A percentile compares a stretch with the other conserved stretches of the same genome.
Evolutionary conservation across 2,888 invertebrate species (phyloP).

Genomic region (Venustoraphidia nigricollis): DNA sequence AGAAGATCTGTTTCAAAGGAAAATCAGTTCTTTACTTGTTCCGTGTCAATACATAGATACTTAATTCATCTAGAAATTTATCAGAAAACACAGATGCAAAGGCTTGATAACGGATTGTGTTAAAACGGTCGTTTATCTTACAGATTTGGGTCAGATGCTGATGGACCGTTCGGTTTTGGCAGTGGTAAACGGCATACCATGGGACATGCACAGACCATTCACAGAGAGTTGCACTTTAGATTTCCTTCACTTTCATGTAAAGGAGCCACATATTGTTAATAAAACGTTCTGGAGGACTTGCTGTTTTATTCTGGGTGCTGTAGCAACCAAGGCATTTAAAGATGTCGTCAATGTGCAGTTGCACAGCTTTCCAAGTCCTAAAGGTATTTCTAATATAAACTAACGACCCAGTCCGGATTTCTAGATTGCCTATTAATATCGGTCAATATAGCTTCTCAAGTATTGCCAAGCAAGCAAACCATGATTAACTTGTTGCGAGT

Average conservation of each 20-base stretch:
- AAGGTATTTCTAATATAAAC: slow-evolving; percentile 42
- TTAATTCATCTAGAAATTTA: too few relatives aligned
- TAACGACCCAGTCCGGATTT: too few relatives aligned
- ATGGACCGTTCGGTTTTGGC: slow-evolving; percentile 62
- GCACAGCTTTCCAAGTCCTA: slow-evolving; percentile 84
- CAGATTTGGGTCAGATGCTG: slow-evolving; percentile 63
- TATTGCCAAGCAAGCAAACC: too few relatives aligned
- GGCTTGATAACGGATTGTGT: too few relatives aligned
- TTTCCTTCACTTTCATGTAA: slow-evolving; percentile 45
- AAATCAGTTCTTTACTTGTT: too few relatives aligned
- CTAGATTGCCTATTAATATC: too few relatives aligned
- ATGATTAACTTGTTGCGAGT: too few relatives aligned
- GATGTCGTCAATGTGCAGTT: slow-evolving; percentile 56
- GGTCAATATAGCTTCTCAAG: too few relatives aligned
- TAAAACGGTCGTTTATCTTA: slow-evolving; percentile 17
- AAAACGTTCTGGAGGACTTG: slow-evolving; percentile 88
- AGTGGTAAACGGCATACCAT: slow-evolving; percentile 56
- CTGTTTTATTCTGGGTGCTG: slow-evolving; percentile 74
- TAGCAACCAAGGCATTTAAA: slow-evolving; percentile 63
- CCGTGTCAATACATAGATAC: too few relatives aligned
- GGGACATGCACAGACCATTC: slow-evolving; percentile 90
- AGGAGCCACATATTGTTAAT: slow-evolving; percentile 46
- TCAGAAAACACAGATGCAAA: too few relatives aligned
- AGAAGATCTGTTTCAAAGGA: too few relatives aligned
- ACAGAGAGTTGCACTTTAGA: slow-evolving; percentile 43